A percentile compares a stretch with the other conserved stretches of the same genome.
Conservation (phyloP, 2,888 invertebrate species). For the Xanthorhoe spadicearia region DNA sequence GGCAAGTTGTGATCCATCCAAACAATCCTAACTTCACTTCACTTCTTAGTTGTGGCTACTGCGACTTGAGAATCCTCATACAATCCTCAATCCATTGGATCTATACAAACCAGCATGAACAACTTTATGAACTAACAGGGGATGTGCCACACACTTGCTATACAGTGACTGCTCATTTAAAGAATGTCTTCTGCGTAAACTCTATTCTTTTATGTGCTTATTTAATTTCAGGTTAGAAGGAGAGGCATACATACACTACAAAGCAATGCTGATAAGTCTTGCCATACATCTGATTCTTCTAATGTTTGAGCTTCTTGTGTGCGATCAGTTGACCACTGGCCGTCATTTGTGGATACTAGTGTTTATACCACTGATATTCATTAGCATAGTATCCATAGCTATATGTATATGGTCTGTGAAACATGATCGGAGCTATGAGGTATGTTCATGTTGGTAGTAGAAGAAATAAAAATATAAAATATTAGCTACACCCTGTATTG, state of each 20-base stretch:
- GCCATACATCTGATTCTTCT: slow-evolving; percentile 96
- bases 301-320: slow-evolving; percentile 98
- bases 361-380: slow-evolving; percentile 98
- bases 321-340: slow-evolving; percentile 95
- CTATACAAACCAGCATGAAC: too few relatives aligned
- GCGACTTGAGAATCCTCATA: too few relatives aligned
- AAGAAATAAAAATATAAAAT: too few relatives aligned
- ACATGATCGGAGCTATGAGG: slow-evolving; percentile 98
- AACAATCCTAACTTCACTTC: too few relatives aligned
- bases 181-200: too few relatives aligned
- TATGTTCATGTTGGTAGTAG: slow-evolving; percentile 62
- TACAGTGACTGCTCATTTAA: too few relatives aligned
- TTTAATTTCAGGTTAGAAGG: slow-evolving; percentile 91
- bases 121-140: too few relatives aligned
- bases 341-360: slow-evolving; percentile 95
- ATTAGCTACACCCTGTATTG: too few relatives aligned
- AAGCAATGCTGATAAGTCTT: slow-evolving; percentile 98
- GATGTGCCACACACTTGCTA: too few relatives aligned
- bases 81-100: too few relatives aligned
- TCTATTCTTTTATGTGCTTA: background rate
- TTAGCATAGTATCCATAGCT: slow-evolving; percentile 98
- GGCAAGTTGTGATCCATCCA: too few relatives aligned
- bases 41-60: too few relatives aligned
- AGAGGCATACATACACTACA: slow-evolving; percentile 98
- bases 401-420: slow-evolving; percentile 99